Conservation (phyloP, 2,797 vertebrate species). For the Ispidina lecontei region DNA sequence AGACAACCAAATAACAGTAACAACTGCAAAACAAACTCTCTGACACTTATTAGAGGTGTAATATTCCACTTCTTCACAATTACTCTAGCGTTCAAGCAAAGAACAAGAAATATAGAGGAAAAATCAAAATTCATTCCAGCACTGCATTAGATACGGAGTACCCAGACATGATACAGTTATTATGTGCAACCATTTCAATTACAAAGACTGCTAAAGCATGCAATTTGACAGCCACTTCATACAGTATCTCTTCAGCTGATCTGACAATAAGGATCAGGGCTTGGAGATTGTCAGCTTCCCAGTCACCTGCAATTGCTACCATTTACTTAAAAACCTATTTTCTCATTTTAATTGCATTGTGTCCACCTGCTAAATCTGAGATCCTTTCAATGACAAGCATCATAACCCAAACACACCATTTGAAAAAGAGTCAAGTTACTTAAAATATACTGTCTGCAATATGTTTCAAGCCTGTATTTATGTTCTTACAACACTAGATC, state of each 20-base stretch:
- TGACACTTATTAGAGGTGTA: neutral
- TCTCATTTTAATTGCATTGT: conserved; percentile 20
- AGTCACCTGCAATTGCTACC: neutral
- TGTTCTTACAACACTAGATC: neutral
- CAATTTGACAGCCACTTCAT: conserved; percentile 45
- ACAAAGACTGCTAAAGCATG: conserved; percentile 42
- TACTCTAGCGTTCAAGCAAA: neutral
- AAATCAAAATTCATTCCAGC: conserved; percentile 20
- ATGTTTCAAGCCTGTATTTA: neutral
- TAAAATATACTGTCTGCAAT: neutral
- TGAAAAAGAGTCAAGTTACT: neutral
- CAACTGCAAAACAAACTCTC: neutral
- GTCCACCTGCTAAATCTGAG: neutral
- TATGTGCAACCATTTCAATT: conserved; percentile 54
- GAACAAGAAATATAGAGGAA: neutral
- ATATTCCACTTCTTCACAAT: neutral
- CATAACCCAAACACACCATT: neutral
- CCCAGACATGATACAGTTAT: conserved; percentile 48
- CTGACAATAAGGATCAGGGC: neutral
- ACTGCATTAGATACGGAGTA: conserved; percentile 5
- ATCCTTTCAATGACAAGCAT: neutral
- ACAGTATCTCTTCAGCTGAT: conserved; percentile 11
- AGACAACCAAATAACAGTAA: neutral
- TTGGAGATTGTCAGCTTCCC: neutral
- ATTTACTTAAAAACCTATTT: conserved; percentile 25